Evolutionary conservation across 2,113 vertebrate genomes (phyloP).

Genomic region (Megaleporinus macrocephalus): DNA sequence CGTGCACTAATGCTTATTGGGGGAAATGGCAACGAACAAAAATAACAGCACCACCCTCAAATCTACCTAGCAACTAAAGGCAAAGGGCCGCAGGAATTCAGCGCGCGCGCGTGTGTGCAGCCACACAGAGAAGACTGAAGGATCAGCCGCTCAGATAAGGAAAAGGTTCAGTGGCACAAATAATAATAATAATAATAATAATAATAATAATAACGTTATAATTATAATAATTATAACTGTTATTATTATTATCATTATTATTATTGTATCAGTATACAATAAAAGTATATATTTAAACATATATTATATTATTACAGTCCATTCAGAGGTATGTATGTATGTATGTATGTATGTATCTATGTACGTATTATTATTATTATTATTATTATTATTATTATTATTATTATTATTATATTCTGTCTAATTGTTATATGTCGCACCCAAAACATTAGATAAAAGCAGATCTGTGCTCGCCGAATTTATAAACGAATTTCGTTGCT

Average conservation of each 20-base stretch:
- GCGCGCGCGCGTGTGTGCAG: background rate
- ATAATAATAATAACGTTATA: background rate
- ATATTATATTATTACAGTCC: too few species aligned
- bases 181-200: constrained; percentile 24
- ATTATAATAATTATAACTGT: background rate
- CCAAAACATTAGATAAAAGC: background rate
- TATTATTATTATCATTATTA: too few species aligned
- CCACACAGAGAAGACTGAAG: background rate
- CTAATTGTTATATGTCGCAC: background rate
- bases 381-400: too few species aligned
- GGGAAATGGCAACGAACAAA: constrained; percentile 22
- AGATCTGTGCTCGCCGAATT: background rate
- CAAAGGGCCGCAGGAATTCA: constrained; percentile 5
- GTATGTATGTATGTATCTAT: too few species aligned
- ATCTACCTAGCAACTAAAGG: constrained; percentile 30
- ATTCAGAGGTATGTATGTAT: too few species aligned
- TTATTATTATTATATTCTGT: background rate
- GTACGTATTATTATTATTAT: background rate
- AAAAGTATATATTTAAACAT: too few species aligned
- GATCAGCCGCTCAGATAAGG: background rate
- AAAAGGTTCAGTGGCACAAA: background rate
- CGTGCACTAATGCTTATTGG: background rate
- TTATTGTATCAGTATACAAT: too few species aligned
- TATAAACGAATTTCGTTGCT: constrained; percentile 13
- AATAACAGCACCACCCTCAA: background rate